A percentile compares a stretch with the other conserved stretches of the same genome.
Conservation (phyloP, 2,113 vertebrate genomes). For the Marmota flaviventris region DNA sequence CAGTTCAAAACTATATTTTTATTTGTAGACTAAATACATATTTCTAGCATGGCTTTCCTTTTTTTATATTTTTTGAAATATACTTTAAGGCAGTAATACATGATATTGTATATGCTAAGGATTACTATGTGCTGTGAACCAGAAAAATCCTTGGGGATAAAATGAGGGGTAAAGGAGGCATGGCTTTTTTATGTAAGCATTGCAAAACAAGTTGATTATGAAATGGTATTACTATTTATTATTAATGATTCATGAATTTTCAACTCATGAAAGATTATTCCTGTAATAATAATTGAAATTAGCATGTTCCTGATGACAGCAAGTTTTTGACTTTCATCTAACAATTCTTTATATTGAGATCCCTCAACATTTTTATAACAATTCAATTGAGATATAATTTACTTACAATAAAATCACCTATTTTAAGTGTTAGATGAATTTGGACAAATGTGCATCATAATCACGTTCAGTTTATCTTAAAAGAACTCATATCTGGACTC, state of each 20-base stretch:
- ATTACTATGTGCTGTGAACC: not conserved
- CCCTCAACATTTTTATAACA: not conserved
- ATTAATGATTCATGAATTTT: not conserved
- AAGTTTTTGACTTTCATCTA: not conserved
- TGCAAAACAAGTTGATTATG: not conserved
- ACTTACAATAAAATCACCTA: constrained; percentile 37
- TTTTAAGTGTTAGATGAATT: constrained; percentile 33
- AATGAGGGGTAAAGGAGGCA: rapidly evolving
- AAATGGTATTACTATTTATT: not conserved
- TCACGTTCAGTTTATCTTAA: constrained; percentile 44
- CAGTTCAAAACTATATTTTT: not conserved
- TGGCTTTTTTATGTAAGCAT: not conserved
- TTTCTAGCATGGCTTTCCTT: not conserved
- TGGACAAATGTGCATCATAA: constrained; percentile 23
- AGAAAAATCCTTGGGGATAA: not conserved
- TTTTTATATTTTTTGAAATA: not conserved
- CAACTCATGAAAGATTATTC: not conserved
- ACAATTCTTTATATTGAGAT: not conserved
- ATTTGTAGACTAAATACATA: not conserved
- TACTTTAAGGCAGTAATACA: not conserved
- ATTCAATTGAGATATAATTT: not conserved
- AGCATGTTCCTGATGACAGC: not conserved
- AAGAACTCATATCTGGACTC: constrained; percentile 29
- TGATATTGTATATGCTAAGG: not conserved
- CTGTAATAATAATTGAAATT: not conserved